Conservation (phyloP, 1,140 invertebrate species). For the Aphelenchoides fujianensis region DNA sequence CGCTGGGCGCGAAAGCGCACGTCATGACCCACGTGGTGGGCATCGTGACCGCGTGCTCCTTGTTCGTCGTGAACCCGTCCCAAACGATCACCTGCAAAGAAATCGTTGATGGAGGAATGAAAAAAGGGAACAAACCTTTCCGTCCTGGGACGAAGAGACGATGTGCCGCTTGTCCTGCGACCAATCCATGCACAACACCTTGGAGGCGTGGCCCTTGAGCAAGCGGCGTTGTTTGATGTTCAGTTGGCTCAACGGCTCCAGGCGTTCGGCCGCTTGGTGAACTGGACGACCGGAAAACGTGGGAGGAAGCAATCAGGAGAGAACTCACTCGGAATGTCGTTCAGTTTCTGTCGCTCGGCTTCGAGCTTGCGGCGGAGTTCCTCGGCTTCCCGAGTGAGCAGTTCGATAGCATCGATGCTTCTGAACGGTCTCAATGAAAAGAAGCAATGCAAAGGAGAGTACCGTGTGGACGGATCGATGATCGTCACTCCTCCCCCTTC, state of each 20-base stretch:
- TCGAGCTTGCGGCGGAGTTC: conserved; percentile 85
- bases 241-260: conserved; percentile 81
- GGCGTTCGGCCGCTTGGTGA: conserved; percentile 84
- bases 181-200: conserved; percentile 98
- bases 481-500: too few relatives aligned
- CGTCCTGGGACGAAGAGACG: conserved; percentile 91
- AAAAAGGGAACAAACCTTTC: conserved; percentile 24
- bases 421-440: too few relatives aligned
- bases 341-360: conserved; percentile 92
- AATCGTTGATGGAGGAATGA: conserved; percentile 18
- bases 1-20: conserved; percentile 94
- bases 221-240: conserved; percentile 89
- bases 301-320: too few relatives aligned
- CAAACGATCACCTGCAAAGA: conserved; percentile 89
- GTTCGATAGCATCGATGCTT: conserved; percentile 51
- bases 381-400: conserved; percentile 72
- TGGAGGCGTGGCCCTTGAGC: conserved; percentile 95
- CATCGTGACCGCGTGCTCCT: conserved; percentile 96
- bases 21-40: conserved; percentile 99
- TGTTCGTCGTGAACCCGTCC: conserved; percentile 99
- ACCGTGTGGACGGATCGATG: too few relatives aligned
- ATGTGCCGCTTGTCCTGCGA: conserved; percentile 94
- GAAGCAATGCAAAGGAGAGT: too few relatives aligned
- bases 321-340: conserved; percentile 87
- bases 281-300: too few relatives aligned